Conservation (phyloP, 2,888 invertebrate species). For the Galeopsomyia nigrocyanea region DNA sequence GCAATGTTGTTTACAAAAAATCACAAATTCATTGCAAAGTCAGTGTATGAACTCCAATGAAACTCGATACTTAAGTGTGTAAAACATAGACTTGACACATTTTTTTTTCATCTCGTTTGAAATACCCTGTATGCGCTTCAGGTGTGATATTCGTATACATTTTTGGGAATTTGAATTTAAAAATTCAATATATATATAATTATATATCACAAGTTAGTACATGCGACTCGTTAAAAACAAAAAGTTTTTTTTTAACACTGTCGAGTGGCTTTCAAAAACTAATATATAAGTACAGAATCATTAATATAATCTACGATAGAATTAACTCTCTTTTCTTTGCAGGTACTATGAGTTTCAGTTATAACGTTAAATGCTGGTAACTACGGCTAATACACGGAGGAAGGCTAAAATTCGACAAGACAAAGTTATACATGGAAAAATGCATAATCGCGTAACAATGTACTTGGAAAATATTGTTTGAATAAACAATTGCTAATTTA, state of each 20-base stretch:
- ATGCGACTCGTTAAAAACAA: slow-evolving; percentile 9
- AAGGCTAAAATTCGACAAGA: slow-evolving; percentile 28
- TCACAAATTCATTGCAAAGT: background rate
- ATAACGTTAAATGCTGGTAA: slow-evolving; percentile 40
- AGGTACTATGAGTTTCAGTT: slow-evolving; percentile 26
- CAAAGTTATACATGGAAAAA: slow-evolving; percentile 32
- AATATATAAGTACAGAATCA: slow-evolving; percentile 3
- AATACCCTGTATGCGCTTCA: slow-evolving; percentile 41
- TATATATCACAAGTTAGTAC: slow-evolving; percentile 16
- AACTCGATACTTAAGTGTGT: background rate
- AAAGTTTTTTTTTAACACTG: slow-evolving; percentile 1
- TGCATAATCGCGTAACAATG: slow-evolving; percentile 13
- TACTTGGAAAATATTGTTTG: slow-evolving; percentile 22
- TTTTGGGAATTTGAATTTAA: slow-evolving; percentile 19
- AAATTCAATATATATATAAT: slow-evolving; percentile 4
- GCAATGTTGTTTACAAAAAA: background rate
- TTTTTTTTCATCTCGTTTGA: slow-evolving; percentile 9
- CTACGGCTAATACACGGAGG: slow-evolving; percentile 23
- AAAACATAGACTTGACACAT: slow-evolving; percentile 22
- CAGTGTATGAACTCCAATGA: slow-evolving; percentile 8
- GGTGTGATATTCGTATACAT: slow-evolving; percentile 28
- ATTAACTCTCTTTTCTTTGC: slow-evolving; percentile 14
- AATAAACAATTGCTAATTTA: slow-evolving; percentile 32
- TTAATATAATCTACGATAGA: background rate
- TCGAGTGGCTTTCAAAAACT: slow-evolving; percentile 3